Conservation (phyloP, 2,113 vertebrate genomes). For the Mesoclemmys tuberculata region DNA sequence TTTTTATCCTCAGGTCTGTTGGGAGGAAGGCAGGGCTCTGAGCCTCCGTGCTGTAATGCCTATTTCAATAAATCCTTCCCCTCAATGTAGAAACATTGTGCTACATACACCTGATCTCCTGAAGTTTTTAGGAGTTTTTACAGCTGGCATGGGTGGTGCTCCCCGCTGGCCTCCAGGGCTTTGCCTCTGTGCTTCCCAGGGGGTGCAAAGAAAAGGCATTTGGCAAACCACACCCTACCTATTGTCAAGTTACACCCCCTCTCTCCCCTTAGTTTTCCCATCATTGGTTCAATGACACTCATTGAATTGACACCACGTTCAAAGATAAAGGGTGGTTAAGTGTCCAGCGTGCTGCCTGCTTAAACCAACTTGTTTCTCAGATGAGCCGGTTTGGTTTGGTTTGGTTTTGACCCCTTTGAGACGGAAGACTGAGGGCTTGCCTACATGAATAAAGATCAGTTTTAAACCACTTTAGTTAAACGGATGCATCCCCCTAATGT, state of each 20-base stretch:
- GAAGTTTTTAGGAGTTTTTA: too few relatives aligned
- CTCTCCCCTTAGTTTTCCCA: not conserved
- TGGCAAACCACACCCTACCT: fast-evolving
- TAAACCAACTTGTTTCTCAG: not conserved
- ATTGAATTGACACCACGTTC: not conserved
- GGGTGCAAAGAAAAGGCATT: fast-evolving
- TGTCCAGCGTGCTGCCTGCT: not conserved
- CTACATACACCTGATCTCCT: too few relatives aligned
- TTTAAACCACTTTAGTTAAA: not conserved
- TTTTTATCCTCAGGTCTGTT: too few relatives aligned
- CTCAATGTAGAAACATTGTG: too few relatives aligned
- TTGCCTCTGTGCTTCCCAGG: fast-evolving
- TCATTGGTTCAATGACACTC: fast-evolving
- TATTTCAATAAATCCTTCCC: too few relatives aligned
- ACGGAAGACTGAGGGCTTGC: not conserved
- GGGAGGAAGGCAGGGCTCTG: too few relatives aligned
- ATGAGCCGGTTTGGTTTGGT: not conserved
- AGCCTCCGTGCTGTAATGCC: too few relatives aligned
- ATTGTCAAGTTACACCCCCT: fast-evolving
- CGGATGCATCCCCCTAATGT: not conserved
- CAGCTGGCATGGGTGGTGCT: too few relatives aligned
- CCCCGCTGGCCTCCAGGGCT: not conserved
- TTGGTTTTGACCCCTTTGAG: not conserved
- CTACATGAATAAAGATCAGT: not conserved
- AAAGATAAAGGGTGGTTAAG: not conserved